Evolutionary conservation across 2,888 invertebrate genomes (phyloP).

Genomic region (Diogma glabrata): DNA sequence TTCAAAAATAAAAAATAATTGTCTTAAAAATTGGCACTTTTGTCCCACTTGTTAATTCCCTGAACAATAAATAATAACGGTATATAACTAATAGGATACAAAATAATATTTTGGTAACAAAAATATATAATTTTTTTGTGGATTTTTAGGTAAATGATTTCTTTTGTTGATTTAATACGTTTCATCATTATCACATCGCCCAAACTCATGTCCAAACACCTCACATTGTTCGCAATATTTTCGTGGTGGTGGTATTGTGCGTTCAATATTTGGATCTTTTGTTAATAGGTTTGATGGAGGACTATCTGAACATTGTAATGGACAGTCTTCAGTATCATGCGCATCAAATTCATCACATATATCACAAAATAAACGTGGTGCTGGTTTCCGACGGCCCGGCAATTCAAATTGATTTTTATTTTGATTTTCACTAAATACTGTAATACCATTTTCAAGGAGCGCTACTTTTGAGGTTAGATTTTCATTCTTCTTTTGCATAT

Average conservation of each 20-base stretch:
- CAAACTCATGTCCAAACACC: constrained; percentile 81
- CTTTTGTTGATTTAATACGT: constrained; percentile 32
- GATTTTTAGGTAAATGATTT: neutral
- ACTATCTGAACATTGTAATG: constrained; percentile 60
- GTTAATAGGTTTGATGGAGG: constrained; percentile 34
- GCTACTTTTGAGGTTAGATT: constrained; percentile 67
- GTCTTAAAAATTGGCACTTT: too few relatives aligned
- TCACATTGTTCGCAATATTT: constrained; percentile 92
- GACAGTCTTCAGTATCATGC: constrained; percentile 97
- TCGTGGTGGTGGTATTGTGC: constrained; percentile 40
- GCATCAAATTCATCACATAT: constrained; percentile 94
- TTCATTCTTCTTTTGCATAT: constrained; percentile 88
- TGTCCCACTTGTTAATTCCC: too few relatives aligned
- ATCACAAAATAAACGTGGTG: constrained; percentile 89
- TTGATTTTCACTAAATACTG: neutral
- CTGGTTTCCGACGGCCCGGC: constrained; percentile 36
- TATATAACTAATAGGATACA: too few relatives aligned
- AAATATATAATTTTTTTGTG: neutral
- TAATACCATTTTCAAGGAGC: constrained; percentile 47
- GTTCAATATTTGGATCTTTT: constrained; percentile 24
- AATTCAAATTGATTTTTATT: constrained; percentile 34
- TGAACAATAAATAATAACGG: too few relatives aligned
- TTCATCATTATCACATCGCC: constrained; percentile 77
- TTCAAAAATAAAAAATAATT: too few relatives aligned
- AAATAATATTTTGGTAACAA: neutral